phyloP scores from a whole-genome alignment of 2,797 vertebrate genomes.

The Caiman crocodilus region DNA sequence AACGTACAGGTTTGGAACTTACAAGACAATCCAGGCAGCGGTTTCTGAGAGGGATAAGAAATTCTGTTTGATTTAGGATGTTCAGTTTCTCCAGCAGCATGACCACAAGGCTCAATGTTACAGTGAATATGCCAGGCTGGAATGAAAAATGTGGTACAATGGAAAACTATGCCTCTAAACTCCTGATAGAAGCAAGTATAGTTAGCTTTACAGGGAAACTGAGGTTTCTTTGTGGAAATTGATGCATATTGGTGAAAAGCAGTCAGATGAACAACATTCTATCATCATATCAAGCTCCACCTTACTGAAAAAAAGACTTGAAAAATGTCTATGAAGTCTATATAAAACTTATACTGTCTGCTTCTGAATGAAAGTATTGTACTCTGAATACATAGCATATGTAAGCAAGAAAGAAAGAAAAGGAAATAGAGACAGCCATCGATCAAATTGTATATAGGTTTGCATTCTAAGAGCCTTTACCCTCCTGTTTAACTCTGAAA shows the following conservation, averaged over 20 bases:
- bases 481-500: not conserved
- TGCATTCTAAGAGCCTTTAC: not conserved
- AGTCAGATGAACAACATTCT: not conserved
- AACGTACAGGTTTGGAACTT: conserved; percentile 9
- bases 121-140: not conserved
- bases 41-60: conserved; percentile 33
- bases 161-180: not conserved
- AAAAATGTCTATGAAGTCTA: not conserved
- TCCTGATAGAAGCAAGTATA: not conserved
- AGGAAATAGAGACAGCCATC: not conserved
- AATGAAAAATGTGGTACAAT: not conserved
- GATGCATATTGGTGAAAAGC: conserved; percentile 9
- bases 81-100: conserved; percentile 2
- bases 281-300: not conserved
- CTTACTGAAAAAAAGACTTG: not conserved
- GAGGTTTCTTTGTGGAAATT: not conserved
- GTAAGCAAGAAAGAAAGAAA: not conserved
- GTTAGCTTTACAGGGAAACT: not conserved
- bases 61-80: not conserved
- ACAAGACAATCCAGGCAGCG: conserved; percentile 20
- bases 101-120: not conserved
- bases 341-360: not conserved
- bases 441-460: not conserved
- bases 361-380: not conserved
- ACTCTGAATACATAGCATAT: not conserved